Evolutionary conservation across 2,888 invertebrate genomes (phyloP).

Genomic region (Actias luna): DNA sequence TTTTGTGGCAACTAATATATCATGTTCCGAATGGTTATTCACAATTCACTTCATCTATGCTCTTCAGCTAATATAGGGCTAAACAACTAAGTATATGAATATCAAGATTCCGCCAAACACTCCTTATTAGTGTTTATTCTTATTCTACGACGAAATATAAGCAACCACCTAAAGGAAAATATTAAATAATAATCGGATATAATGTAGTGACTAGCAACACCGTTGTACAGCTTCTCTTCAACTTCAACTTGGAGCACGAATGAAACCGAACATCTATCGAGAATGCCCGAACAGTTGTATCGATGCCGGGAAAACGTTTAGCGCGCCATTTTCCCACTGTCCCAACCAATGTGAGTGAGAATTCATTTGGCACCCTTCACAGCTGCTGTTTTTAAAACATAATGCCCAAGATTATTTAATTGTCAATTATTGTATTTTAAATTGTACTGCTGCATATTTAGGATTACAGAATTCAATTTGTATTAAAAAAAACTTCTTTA

Average conservation of each 20-base stretch:
- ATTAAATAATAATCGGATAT: background rate
- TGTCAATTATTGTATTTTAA: constrained; percentile 21
- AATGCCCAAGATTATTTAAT: constrained; percentile 26
- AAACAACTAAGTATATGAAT: too few species aligned
- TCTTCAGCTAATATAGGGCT: too few species aligned
- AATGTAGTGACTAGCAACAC: constrained; percentile 40
- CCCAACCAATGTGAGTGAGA: constrained; percentile 39
- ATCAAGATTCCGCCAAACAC: too few species aligned
- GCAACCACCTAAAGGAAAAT: background rate
- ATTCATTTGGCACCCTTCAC: constrained; percentile 51
- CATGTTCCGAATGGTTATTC: too few species aligned
- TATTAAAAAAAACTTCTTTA: background rate
- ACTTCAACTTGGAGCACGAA: constrained; percentile 37
- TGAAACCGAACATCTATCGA: constrained; percentile 53
- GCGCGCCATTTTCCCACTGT: constrained; percentile 71
- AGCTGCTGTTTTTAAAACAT: constrained; percentile 39
- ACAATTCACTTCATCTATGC: too few species aligned
- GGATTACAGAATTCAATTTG: background rate
- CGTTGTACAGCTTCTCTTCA: constrained; percentile 55
- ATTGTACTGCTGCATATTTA: too few species aligned
- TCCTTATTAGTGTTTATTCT: background rate
- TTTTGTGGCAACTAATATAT: too few species aligned
- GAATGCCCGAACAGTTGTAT: constrained; percentile 55
- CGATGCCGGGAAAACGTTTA: constrained; percentile 74
- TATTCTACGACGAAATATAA: background rate